A percentile compares a stretch with the other conserved stretches of the same genome.
phyloP scores from a whole-genome alignment of 1,140 invertebrate species.

The Zaprionus gabonicus region DNA sequence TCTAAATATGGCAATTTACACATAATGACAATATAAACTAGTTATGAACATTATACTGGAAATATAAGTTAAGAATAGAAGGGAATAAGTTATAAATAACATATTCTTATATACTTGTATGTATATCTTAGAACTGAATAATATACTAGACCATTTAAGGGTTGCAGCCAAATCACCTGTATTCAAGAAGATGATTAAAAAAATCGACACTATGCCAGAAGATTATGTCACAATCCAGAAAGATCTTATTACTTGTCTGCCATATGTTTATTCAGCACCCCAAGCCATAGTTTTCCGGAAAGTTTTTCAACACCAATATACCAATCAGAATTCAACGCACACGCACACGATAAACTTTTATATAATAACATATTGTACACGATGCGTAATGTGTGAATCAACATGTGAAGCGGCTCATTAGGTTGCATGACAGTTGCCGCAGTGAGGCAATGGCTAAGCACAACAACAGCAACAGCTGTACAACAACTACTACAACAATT shows the following conservation, averaged over 20 bases:
- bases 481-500: constrained; percentile 18
- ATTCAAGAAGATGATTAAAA: no score
- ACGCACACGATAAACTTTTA: constrained; percentile 11
- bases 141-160: no score
- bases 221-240: background rate
- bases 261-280: background rate
- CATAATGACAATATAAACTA: no score
- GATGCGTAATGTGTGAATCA: constrained; percentile 26
- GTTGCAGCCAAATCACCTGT: no score
- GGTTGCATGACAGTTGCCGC: constrained; percentile 54
- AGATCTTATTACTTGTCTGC: background rate
- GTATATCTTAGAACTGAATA: no score
- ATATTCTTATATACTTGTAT: no score
- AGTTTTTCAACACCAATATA: background rate
- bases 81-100: no score
- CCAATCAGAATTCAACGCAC: background rate
- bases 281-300: background rate
- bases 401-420: constrained; percentile 51
- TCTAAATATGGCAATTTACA: no score
- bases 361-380: constrained; percentile 18
- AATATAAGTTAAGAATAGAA: no score
- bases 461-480: constrained; percentile 8
- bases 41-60: no score
- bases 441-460: constrained; percentile 27
- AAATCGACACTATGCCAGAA: background rate